Conservation (phyloP, 2,113 vertebrate genomes). For the Hypanus sabinus region DNA sequence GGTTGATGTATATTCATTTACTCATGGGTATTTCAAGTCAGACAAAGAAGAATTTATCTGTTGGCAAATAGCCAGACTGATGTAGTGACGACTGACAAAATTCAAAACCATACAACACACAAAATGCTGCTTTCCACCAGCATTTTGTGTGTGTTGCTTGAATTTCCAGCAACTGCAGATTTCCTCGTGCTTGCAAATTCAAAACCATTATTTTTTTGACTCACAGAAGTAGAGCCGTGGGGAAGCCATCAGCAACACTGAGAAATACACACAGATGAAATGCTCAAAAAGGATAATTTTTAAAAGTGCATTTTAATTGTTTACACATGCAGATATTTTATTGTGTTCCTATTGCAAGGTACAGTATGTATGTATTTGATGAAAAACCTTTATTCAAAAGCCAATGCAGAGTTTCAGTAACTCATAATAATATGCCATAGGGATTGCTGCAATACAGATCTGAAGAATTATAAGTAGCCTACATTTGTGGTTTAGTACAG, state of each 20-base stretch:
- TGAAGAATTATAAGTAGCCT: background rate
- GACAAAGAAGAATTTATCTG: background rate
- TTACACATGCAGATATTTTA: background rate
- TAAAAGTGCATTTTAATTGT: background rate
- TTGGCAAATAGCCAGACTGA: background rate
- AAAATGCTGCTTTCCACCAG: no score
- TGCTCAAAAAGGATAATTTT: background rate
- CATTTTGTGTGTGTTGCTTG: no score
- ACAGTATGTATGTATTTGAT: background rate
- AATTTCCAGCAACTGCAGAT: no score
- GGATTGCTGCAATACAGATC: background rate
- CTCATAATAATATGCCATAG: background rate
- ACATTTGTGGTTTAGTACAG: background rate
- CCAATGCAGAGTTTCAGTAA: background rate
- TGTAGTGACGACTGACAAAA: background rate
- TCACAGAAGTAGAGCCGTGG: background rate
- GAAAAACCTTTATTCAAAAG: constrained; percentile 9
- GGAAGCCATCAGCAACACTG: background rate
- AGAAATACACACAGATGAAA: background rate
- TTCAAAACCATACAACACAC: background rate
- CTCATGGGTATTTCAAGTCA: background rate
- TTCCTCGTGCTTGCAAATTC: no score
- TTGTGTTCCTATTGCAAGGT: background rate
- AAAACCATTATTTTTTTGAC: background rate
- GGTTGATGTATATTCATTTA: background rate